phyloP scores from a whole-genome alignment of 2,113 vertebrate species.

The Cyprinodon variegatus region DNA sequence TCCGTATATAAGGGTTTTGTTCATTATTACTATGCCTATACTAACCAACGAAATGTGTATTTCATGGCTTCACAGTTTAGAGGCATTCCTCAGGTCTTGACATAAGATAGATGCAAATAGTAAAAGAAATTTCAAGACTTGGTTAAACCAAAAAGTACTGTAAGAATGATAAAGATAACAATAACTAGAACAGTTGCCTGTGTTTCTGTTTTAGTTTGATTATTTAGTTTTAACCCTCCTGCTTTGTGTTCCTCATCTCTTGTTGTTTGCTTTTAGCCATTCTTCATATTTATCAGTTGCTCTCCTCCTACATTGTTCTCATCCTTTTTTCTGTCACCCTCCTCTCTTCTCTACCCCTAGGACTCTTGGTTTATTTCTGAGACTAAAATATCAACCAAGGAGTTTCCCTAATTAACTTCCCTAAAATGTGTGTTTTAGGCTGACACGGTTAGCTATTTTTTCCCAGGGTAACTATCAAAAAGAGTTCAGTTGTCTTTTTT shows the following conservation, averaged over 20 bases:
- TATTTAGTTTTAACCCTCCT: neutral
- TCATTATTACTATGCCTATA: no score
- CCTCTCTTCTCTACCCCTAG: conserved; percentile 39
- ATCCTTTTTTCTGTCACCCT: conserved; percentile 38
- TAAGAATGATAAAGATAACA: neutral
- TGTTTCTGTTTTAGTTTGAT: neutral
- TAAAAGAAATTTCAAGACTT: no score
- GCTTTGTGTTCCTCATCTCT: conserved; percentile 12
- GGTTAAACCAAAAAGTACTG: no score
- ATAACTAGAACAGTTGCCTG: neutral
- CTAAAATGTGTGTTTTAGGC: conserved; percentile 4
- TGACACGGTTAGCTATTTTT: conserved; percentile 6
- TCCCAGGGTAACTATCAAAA: conserved; percentile 63
- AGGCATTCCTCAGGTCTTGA: no score
- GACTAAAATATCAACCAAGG: conserved; percentile 67
- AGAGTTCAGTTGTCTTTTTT: conserved; percentile 64
- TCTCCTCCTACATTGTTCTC: conserved; percentile 13
- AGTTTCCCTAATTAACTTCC: conserved; percentile 65
- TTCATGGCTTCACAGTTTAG: no score
- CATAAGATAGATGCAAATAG: no score
- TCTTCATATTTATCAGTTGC: conserved; percentile 16
- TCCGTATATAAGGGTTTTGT: no score
- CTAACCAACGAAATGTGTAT: no score
- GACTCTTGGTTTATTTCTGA: conserved; percentile 61
- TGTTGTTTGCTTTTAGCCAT: conserved; percentile 14